phyloP scores from a whole-genome alignment of 2,797 vertebrate species.

The Aplochiton taeniatus region DNA sequence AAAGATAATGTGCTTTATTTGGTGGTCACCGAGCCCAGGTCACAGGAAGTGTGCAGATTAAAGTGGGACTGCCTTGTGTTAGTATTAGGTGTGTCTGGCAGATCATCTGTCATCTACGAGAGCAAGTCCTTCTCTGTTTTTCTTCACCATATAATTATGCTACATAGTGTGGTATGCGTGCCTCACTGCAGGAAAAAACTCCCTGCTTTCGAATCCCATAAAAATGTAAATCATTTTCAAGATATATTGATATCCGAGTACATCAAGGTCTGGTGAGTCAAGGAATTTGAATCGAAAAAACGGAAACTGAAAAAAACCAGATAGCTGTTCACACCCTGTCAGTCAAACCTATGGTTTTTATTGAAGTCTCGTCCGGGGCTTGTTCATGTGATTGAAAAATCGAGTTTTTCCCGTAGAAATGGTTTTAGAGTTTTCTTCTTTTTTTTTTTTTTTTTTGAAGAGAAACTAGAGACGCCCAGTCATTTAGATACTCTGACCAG shows the following conservation, averaged over 20 bases:
- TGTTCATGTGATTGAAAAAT: conserved; percentile 28
- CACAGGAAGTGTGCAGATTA: conserved; percentile 70
- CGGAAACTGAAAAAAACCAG: conserved; percentile 35
- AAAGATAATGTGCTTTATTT: conserved; percentile 73
- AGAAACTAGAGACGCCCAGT: conserved; percentile 16
- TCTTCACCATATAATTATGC: conserved; percentile 58
- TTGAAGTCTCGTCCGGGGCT: conserved; percentile 26
- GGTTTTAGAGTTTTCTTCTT: neutral
- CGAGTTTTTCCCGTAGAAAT: conserved; percentile 24
- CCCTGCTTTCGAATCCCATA: conserved; percentile 49
- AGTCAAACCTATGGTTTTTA: conserved; percentile 16
- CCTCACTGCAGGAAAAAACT: conserved; percentile 45
- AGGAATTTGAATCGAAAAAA: conserved; percentile 23
- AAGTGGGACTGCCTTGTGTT: conserved; percentile 60
- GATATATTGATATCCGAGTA: conserved; percentile 52
- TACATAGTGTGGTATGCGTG: conserved; percentile 54
- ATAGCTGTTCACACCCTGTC: conserved; percentile 28
- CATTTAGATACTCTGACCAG: conserved; percentile 12
- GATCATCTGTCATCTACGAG: conserved; percentile 57
- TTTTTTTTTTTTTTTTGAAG: neutral
- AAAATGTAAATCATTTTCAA: conserved; percentile 66
- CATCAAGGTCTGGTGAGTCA: conserved; percentile 46
- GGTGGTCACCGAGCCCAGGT: conserved; percentile 57
- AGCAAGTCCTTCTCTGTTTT: conserved; percentile 23
- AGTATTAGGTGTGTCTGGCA: conserved; percentile 66